Base-by-base conservation (phyloP, 2,888 invertebrate species). In the Netelia melanura region DNA sequence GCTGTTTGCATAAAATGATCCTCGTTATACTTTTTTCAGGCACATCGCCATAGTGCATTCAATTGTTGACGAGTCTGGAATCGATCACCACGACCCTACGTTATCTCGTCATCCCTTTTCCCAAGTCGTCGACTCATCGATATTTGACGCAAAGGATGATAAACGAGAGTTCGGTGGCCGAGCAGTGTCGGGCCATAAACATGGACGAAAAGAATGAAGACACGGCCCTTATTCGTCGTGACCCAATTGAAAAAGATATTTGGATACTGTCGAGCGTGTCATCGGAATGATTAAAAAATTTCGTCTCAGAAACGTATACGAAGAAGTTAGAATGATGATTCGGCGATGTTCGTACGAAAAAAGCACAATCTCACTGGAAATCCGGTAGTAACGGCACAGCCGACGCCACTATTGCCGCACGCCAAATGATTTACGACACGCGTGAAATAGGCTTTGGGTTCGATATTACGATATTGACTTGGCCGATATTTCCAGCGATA, bases 401-500 rank as follows among this genome's bases (percentile, higher is more conserved):
- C 25, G 64, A 9, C 23, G 14, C 52, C 8, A 25, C 62, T 9
- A 44, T 52, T 48, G 52, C 71, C 70, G 43, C 71, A 83, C 56
- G 52, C 71, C 70, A 52, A 75, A 83, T 74, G 84, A 89, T 86
- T 87, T 88, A 88, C 85, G 86, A 81, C 67, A 70, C 71, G 43
- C 62, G 84, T 30, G 70, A 87, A 84, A 79, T 75, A 84, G 84
- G 70, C 83, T 77, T 77, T 81, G 80, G 85, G 76, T 68, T 30
- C 10, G 68, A 72, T 84, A 75, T 75, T 58, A 77, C 80, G 82
- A 85, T 82, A 85, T 85, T 85, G 81, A 75, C 86, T 84, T 83
- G 81, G 83, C 86, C 89, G 85, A 88, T 88, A 89, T 87, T 87
- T 86, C 82, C 72, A 68, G 70, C 84, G 81, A 89, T 87, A 89